A percentile compares a stretch with the other conserved stretches of the same genome.
Conservation (phyloP, 35 echinoderm and acorn worm species). For the Holothuria glaberrima region DNA sequence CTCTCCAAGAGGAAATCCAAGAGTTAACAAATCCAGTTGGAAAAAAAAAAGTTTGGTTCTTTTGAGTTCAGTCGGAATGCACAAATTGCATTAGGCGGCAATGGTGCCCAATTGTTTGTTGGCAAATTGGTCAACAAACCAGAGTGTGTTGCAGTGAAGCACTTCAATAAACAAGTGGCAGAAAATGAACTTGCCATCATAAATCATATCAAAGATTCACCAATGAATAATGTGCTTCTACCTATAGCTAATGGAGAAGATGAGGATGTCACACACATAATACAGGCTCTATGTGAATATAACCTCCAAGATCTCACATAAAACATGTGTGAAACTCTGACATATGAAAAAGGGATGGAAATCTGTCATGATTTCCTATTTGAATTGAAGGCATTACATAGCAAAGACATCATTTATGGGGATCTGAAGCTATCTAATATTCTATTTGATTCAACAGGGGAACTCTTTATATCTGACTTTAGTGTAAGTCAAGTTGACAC, state of each 20-base stretch:
- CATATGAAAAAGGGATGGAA: background rate
- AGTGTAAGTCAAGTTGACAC: background rate
- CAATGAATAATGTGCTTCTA: constrained; percentile 9
- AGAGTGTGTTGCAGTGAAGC: constrained; percentile 18
- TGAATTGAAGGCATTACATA: constrained; percentile 25
- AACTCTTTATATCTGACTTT: constrained; percentile 30
- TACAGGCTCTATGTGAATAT: constrained; percentile 33
- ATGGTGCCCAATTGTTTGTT: constrained; percentile 33
- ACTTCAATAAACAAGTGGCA: background rate
- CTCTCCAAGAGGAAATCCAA: background rate
- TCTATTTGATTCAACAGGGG: background rate
- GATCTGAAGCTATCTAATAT: background rate
- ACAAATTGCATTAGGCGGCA: constrained; percentile 24
- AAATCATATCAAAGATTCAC: background rate
- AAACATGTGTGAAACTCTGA: background rate
- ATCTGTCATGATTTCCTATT: constrained; percentile 10
- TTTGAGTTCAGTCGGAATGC: constrained; percentile 4
- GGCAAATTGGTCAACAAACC: background rate
- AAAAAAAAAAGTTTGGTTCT: background rate
- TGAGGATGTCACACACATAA: constrained; percentile 27
- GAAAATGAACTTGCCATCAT: constrained; percentile 23
- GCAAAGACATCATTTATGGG: background rate
- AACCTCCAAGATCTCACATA: constrained; percentile 24
- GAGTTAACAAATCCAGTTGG: background rate
- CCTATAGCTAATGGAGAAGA: background rate